Evolutionary conservation across 2,888 invertebrate species (phyloP), one percentile per base, ranked within the genome.

Genomic region (Dynastes hyllus): DNA sequence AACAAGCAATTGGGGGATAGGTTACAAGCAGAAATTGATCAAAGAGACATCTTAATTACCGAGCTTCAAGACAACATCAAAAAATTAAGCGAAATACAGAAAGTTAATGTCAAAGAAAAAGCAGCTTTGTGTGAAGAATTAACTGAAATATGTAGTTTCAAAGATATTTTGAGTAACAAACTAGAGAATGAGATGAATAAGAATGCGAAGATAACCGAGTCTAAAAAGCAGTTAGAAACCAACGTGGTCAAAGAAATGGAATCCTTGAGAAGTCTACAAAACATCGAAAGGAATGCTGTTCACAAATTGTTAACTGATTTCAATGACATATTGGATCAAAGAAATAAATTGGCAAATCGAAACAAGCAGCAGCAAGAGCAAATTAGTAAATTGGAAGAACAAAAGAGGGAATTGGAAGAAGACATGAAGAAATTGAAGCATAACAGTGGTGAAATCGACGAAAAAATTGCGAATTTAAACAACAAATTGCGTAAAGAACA

Each of bases 1-100:
- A 89, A 88, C 80, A 87, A 87, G 81, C 84, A 87, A 81, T 58
- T 88, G 37, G 87, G 87, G 8, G 86, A 87, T 71, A 86, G 87
- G 80, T 80, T 88, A 8, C 87, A 88, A 82, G 77, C 80, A 16
- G 88, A 87, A 82, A 84, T 88, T 1, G 81, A 84, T 32, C 86
- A 86, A 79, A 85, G 84, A 76, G 87, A 89, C 58, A 83, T 82
- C 27, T 83, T 84, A 53, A 89, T 88, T 37, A 76, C 79, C 4
- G 83, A 87, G 67, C 81, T 88, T n/a, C 84, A 86, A 81, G 81
- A 76, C 6, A 87, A 83, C 79, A 81, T 89, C 11, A 85, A 87
- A 70, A 83, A 86, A 81, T 79, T 89, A 61, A 87, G 86, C 78
- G 84, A 85, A 27, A 80, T 86, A 3, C 88, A 88, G 78, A 80